Evolutionary conservation across 2,797 vertebrate genomes (phyloP).

Genomic region (Ambastaia sidthimunki): DNA sequence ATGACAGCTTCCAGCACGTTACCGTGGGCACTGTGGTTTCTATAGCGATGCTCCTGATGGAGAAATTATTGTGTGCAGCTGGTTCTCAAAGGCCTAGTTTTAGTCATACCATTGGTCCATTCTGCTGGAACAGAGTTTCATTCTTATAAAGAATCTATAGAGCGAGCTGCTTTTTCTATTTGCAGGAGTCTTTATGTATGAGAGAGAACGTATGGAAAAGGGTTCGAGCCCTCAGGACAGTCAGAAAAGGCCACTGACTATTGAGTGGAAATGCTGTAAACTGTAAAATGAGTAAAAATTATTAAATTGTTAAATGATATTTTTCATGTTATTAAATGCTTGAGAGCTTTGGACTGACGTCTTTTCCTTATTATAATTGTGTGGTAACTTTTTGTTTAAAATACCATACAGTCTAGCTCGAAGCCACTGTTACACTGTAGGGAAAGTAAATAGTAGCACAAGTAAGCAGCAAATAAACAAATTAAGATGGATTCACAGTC

Average conservation of each 20-base stretch:
- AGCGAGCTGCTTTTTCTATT: not conserved
- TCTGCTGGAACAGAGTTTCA: slow-evolving; percentile 19
- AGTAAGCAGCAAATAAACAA: not conserved
- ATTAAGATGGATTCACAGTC: slow-evolving; percentile 11
- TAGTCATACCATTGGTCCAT: slow-evolving; percentile 10
- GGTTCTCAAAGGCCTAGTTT: slow-evolving; percentile 1
- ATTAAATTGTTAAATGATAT: slow-evolving; percentile 25
- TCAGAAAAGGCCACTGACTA: slow-evolving; percentile 33
- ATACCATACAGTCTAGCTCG: not conserved
- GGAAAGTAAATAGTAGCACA: slow-evolving; percentile 1
- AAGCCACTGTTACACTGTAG: slow-evolving; percentile 16
- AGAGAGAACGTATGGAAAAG: slow-evolving; percentile 6
- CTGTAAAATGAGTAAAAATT: slow-evolving; percentile 29
- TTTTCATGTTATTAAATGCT: slow-evolving; percentile 45
- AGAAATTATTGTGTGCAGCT: slow-evolving; percentile 28
- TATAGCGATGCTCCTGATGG: slow-evolving; percentile 38
- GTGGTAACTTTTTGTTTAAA: not conserved
- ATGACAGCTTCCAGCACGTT: slow-evolving; percentile 29
- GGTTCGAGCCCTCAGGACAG: slow-evolving; percentile 10
- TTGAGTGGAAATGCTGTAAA: slow-evolving; percentile 24
- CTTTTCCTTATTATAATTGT: slow-evolving; percentile 10
- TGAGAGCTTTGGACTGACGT: slow-evolving; percentile 17
- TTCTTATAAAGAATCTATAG: slow-evolving; percentile 30
- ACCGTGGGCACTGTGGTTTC: slow-evolving; percentile 38
- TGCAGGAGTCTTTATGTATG: slow-evolving; percentile 17